Conservation (phyloP, 2,113 vertebrate species). For the Halcyon senegalensis region DNA sequence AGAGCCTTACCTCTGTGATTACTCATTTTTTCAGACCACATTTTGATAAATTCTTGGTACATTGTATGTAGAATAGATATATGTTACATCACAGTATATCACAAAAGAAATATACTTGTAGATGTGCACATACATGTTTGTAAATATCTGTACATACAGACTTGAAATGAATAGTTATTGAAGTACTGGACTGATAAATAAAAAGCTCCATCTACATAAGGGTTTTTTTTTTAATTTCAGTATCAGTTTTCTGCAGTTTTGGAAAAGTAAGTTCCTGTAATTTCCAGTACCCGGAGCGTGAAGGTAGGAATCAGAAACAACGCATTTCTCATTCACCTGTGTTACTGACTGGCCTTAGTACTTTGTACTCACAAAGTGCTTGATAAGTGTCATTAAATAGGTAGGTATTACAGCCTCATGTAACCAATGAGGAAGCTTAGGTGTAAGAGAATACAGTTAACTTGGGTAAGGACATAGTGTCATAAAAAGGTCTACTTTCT, state of each 20-base stretch:
- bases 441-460: background rate
- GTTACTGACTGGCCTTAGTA: background rate
- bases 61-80: background rate
- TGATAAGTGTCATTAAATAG: background rate
- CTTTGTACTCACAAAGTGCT: background rate
- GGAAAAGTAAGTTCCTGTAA: background rate
- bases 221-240: background rate
- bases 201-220: fast-evolving
- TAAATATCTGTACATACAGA: background rate
- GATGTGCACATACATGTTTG: background rate
- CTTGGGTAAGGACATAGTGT: background rate
- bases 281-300: background rate
- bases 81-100: background rate
- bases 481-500: background rate
- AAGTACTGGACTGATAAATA: background rate
- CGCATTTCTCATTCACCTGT: background rate
- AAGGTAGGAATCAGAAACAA: background rate
- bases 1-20: background rate
- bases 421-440: background rate
- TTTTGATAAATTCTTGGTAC: background rate
- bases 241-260: background rate
- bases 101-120: background rate
- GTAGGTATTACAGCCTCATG: background rate
- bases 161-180: background rate
- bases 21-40: background rate